phyloP scores from a whole-genome alignment of 2,797 vertebrate species.

The Urosaurus nigricauda region DNA sequence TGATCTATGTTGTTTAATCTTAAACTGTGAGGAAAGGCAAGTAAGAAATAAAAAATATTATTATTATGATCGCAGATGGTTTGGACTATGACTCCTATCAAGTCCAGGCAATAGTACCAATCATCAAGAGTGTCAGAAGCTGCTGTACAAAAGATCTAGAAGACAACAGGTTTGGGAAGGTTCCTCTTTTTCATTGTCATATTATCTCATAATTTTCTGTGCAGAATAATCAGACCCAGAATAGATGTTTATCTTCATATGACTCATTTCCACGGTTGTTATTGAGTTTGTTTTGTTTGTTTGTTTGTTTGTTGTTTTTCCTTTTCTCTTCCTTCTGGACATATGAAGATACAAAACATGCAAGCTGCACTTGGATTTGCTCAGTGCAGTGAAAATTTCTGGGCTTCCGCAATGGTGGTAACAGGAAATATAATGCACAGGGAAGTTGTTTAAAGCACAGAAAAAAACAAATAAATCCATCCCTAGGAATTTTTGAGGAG shows the following conservation, averaged over 20 bases:
- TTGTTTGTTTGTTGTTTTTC: neutral
- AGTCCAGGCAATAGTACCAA: neutral
- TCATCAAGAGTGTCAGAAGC: neutral
- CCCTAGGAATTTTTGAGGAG: neutral
- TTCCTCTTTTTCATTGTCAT: neutral
- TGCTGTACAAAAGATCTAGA: neutral
- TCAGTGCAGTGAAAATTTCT: neutral
- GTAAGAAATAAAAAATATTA: too few species aligned
- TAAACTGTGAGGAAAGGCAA: too few species aligned
- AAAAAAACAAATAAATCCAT: neutral
- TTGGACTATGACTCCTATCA: neutral
- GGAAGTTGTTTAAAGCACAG: slow-evolving; percentile 7
- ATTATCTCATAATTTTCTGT: neutral
- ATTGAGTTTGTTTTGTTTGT: neutral
- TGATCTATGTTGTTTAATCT: too few species aligned
- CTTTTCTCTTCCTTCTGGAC: too few species aligned
- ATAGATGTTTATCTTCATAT: neutral
- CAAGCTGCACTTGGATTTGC: neutral
- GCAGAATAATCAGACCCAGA: neutral
- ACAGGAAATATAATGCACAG: slow-evolving; percentile 15
- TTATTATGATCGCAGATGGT: neutral
- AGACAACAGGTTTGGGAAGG: neutral
- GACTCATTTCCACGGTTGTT: neutral
- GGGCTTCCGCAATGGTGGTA: neutral
- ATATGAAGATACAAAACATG: neutral